Evolutionary conservation across 2,888 invertebrate species (phyloP).

Genomic region (Cyclophora albipunctata): DNA sequence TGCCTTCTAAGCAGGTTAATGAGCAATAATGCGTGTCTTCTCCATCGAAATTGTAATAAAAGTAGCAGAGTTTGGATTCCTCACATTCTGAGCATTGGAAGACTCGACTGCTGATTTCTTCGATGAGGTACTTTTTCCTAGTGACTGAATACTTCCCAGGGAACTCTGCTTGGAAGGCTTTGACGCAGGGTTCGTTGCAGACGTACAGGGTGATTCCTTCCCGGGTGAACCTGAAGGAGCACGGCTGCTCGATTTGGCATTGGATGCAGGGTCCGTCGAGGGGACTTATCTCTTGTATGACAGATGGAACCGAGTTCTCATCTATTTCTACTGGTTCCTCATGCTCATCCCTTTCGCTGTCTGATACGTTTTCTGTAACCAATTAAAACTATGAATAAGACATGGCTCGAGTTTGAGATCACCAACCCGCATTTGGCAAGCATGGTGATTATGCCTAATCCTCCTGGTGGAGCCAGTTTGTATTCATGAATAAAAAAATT

Average conservation of each 20-base stretch:
- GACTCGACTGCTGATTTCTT: slow-evolving; percentile 47
- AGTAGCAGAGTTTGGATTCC: slow-evolving; percentile 57
- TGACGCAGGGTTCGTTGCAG: slow-evolving; percentile 69
- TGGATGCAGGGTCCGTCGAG: slow-evolving; percentile 58
- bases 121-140: slow-evolving; percentile 53
- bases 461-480: no score
- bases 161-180: slow-evolving; percentile 52
- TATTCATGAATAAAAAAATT: no score
- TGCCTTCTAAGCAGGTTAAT: slow-evolving; percentile 66
- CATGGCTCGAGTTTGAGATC: no score
- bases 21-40: slow-evolving; percentile 73
- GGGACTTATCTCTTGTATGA: slow-evolving; percentile 56
- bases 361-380: slow-evolving; percentile 27
- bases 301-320: slow-evolving; percentile 40
- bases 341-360: slow-evolving; percentile 65
- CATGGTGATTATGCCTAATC: no score
- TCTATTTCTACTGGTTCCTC: slow-evolving; percentile 62
- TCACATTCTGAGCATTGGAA: slow-evolving; percentile 60
- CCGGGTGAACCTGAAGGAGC: slow-evolving; percentile 46
- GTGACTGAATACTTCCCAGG: slow-evolving; percentile 42
- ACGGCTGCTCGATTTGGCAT: slow-evolving; percentile 48
- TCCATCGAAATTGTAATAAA: slow-evolving; percentile 62
- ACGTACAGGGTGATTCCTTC: slow-evolving; percentile 47
- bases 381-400: no score
- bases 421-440: no score